Conservation (phyloP, 2,888 invertebrate species). For the Xanthia icteritia region DNA sequence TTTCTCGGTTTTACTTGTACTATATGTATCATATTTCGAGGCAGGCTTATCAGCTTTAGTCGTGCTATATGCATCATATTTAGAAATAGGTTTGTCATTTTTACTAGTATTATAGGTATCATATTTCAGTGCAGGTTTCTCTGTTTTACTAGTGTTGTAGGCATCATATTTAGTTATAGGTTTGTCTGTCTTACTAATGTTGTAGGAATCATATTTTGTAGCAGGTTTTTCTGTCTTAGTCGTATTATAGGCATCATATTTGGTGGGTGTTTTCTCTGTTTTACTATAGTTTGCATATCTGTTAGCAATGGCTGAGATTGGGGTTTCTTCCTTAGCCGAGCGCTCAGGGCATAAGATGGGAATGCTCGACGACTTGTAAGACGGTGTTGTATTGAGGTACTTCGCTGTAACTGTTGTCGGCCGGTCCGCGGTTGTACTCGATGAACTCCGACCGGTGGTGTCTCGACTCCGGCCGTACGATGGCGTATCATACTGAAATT, state of each 20-base stretch:
- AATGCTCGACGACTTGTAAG: slow-evolving; percentile 88
- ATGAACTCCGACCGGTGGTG: slow-evolving; percentile 72
- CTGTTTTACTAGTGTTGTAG: slow-evolving; percentile 64
- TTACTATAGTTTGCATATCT: slow-evolving; percentile 85
- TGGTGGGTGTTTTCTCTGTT: slow-evolving; percentile 61
- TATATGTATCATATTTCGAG: slow-evolving; percentile 77
- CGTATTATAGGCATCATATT: slow-evolving; percentile 63
- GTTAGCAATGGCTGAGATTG: slow-evolving; percentile 84
- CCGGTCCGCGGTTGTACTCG: slow-evolving; percentile 77
- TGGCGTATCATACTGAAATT: slow-evolving; percentile 86
- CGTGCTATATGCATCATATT: slow-evolving; percentile 74
- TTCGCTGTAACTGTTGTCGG: slow-evolving; percentile 87
- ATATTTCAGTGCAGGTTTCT: slow-evolving; percentile 75
- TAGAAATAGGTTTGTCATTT: slow-evolving; percentile 71
- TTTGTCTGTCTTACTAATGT: slow-evolving; percentile 69
- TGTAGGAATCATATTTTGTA: slow-evolving; percentile 76
- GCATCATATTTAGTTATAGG: slow-evolving; percentile 77
- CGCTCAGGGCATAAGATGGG: slow-evolving; percentile 83
- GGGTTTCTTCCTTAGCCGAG: slow-evolving; percentile 83
- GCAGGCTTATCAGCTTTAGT: slow-evolving; percentile 70
- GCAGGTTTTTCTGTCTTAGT: slow-evolving; percentile 70
- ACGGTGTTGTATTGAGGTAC: slow-evolving; percentile 83
- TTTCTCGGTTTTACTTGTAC: slow-evolving; percentile 69
- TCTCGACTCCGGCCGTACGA: slow-evolving; percentile 84
- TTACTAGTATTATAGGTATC: slow-evolving; percentile 73